These are phyloP conservation scores for Mus minutoides DNA, from an alignment of 2,797 vertebrate genomes.

Conservation along the genomic window DNA sequence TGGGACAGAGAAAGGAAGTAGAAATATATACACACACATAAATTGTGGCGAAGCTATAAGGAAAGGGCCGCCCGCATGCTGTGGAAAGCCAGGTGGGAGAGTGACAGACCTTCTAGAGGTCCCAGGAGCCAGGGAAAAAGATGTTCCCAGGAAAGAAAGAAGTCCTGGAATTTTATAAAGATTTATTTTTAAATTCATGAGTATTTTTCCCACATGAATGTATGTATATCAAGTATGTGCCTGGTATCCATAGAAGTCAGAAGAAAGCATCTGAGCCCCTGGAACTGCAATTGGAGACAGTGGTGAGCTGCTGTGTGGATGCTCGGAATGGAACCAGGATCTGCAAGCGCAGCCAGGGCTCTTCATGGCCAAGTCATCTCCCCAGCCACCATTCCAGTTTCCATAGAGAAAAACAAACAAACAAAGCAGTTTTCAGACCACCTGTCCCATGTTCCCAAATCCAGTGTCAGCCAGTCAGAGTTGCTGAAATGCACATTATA, in stretches of 20 bases:
- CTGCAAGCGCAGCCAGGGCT: background rate
- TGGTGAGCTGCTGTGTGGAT: background rate
- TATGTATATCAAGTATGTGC: background rate
- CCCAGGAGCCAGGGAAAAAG: background rate
- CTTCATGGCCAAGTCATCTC: background rate
- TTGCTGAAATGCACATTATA: background rate
- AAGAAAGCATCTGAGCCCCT: background rate
- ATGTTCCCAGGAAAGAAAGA: too few species aligned
- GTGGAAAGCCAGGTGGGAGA: background rate
- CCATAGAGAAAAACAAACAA: too few species aligned
- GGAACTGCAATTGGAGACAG: background rate
- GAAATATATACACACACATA: too few species aligned
- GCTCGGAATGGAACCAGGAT: background rate
- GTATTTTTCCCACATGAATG: background rate
- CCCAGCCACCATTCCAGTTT: background rate
- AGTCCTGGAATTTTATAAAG: background rate
- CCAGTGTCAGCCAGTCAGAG: background rate
- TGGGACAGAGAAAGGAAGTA: background rate
- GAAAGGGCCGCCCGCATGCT: background rate
- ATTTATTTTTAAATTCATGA: background rate
- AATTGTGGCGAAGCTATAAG: background rate
- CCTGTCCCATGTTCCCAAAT: background rate
- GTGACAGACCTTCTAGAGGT: background rate
- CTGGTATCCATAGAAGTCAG: background rate
- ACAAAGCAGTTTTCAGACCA: background rate